phyloP scores from a whole-genome alignment of 2,113 vertebrate species.

The Plecotus auritus region DNA sequence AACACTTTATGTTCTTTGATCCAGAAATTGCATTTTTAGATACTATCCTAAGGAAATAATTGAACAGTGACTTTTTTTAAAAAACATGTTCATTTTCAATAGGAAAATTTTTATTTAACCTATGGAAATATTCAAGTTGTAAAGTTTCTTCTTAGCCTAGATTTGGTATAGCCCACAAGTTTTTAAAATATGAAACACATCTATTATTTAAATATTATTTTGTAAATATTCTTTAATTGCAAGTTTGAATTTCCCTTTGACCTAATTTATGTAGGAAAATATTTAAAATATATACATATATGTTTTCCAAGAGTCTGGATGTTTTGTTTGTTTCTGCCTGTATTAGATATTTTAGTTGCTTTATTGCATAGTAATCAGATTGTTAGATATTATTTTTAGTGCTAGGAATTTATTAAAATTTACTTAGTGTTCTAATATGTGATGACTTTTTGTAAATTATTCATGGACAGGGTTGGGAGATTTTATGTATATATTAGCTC shows the following conservation, averaged over 20 bases:
- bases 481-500: background rate
- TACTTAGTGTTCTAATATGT: background rate
- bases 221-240: background rate
- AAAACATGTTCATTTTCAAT: background rate
- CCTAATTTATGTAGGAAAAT: background rate
- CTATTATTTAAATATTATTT: background rate
- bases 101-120: background rate
- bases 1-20: background rate
- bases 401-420: background rate
- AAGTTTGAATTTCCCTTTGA: background rate
- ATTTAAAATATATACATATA: background rate
- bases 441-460: background rate
- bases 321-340: background rate
- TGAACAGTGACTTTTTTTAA: background rate
- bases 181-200: background rate
- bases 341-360: background rate
- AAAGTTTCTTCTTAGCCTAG: background rate
- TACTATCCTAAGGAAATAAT: background rate
- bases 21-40: background rate
- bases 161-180: background rate
- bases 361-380: background rate
- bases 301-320: background rate
- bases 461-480: background rate
- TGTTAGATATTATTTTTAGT: conserved; percentile 11
- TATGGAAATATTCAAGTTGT: background rate